Evolutionary conservation across 2,797 vertebrate genomes (phyloP).

Genomic region (Mormyrops boulengeri): DNA sequence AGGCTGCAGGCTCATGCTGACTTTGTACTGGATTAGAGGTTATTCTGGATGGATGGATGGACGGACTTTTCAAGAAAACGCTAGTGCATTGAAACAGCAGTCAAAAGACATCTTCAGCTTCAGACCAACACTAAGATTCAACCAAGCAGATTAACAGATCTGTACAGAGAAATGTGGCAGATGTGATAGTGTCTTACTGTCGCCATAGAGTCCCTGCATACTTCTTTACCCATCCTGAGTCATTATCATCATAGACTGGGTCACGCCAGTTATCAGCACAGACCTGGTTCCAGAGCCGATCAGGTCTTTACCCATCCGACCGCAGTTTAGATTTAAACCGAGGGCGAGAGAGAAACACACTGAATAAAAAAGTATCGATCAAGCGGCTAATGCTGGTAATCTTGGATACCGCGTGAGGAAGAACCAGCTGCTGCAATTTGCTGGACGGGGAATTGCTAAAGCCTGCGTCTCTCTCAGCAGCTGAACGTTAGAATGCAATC

Average conservation of each 20-base stretch:
- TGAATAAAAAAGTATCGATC: not conserved
- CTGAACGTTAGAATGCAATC: not conserved
- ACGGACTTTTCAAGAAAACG: not conserved
- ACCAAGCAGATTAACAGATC: not conserved
- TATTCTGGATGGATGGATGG: not conserved
- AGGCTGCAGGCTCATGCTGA: not conserved
- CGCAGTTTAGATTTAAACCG: not conserved
- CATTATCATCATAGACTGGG: not conserved
- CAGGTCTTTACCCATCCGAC: not conserved
- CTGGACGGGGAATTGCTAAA: not conserved
- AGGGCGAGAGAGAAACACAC: not conserved
- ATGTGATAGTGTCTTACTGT: not conserved
- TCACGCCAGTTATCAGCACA: not conserved
- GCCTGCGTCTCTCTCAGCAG: not conserved
- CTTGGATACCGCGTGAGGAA: not conserved
- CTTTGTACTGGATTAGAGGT: not conserved
- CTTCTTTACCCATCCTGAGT: not conserved
- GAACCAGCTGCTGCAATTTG: not conserved
- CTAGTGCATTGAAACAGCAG: not conserved
- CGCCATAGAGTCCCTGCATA: not conserved
- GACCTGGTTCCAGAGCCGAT: not conserved
- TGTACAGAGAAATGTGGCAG: not conserved
- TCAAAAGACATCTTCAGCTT: not conserved
- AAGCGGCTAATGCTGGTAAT: not conserved
- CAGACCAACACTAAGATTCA: not conserved